Conservation (phyloP, 2,888 invertebrate genomes). For the Drosophila anceps region DNA sequence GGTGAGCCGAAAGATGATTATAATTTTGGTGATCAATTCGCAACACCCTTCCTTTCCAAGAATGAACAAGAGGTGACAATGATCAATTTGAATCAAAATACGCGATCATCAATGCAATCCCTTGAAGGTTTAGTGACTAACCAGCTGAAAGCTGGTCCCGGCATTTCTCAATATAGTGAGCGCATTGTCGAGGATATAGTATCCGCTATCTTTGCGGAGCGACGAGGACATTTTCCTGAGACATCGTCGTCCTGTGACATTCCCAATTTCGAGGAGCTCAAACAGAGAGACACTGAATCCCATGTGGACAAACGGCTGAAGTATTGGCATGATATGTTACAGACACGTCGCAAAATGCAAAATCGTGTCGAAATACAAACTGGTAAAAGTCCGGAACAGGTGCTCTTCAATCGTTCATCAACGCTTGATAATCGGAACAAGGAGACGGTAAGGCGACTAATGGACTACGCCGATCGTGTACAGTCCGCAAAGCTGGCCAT, state of each 20-base stretch:
- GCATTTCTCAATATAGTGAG: slow-evolving; percentile 41
- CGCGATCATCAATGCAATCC: not conserved
- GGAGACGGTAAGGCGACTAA: slow-evolving; percentile 67
- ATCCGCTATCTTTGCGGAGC: slow-evolving; percentile 67
- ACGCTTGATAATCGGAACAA: slow-evolving; percentile 77
- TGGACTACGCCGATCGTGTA: slow-evolving; percentile 78
- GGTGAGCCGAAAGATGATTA: too few species aligned
- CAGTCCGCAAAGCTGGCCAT: slow-evolving; percentile 33
- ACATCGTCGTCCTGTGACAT: slow-evolving; percentile 63
- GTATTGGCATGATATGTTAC: slow-evolving; percentile 76
- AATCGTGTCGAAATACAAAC: slow-evolving; percentile 50
- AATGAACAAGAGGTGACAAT: slow-evolving; percentile 1
- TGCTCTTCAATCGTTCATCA: slow-evolving; percentile 73
- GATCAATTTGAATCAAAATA: slow-evolving; percentile 33
- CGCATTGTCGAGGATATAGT: slow-evolving; percentile 71
- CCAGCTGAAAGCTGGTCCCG: slow-evolving; percentile 5
- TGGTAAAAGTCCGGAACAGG: slow-evolving; percentile 57
- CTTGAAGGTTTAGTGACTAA: not conserved
- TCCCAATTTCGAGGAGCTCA: not conserved
- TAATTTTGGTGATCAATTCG: not conserved
- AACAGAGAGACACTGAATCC: slow-evolving; percentile 25
- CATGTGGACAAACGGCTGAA: slow-evolving; percentile 73
- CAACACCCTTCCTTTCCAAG: not conserved
- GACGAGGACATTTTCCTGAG: slow-evolving; percentile 58
- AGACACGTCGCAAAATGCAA: slow-evolving; percentile 64